Evolutionary conservation across 1,140 invertebrate species (phyloP).

Genomic region (Popillia japonica): DNA sequence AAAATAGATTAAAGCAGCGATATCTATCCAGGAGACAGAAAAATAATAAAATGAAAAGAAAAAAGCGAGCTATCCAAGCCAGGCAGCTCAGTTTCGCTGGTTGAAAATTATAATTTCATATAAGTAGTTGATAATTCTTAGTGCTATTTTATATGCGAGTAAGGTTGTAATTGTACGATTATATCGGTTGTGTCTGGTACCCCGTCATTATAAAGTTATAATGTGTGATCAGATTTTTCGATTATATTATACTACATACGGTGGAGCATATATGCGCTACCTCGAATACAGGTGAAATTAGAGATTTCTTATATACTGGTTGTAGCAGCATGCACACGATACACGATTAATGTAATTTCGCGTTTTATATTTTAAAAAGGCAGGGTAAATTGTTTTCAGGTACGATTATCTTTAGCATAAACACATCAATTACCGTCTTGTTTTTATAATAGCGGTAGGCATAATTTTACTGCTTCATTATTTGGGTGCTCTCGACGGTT

Average conservation of each 20-base stretch:
- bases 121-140: conserved; percentile 33
- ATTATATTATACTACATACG: background rate
- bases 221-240: conserved; percentile 35
- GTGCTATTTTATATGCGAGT: conserved; percentile 39
- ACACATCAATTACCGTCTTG: conserved; percentile 36
- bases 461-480: conserved; percentile 39
- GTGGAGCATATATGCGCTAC: too few species aligned
- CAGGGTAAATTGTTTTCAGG: conserved; percentile 32
- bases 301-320: too few species aligned
- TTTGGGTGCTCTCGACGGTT: background rate
- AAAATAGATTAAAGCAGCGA: background rate
- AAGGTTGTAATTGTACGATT: conserved; percentile 47
- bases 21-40: background rate
- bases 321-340: background rate
- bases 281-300: too few species aligned
- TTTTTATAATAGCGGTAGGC: conserved; percentile 26
- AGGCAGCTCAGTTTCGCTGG: background rate
- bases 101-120: conserved; percentile 36
- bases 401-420: conserved; percentile 37
- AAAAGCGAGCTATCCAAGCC: background rate
- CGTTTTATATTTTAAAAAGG: conserved; percentile 33
- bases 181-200: conserved; percentile 41
- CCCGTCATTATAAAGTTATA: conserved; percentile 43
- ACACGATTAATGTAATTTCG: conserved; percentile 22
- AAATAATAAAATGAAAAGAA: too few species aligned